These are phyloP conservation scores for Anisognathus igniventris DNA, from an alignment of 2,797 vertebrate species.

Conservation along the genomic window DNA sequence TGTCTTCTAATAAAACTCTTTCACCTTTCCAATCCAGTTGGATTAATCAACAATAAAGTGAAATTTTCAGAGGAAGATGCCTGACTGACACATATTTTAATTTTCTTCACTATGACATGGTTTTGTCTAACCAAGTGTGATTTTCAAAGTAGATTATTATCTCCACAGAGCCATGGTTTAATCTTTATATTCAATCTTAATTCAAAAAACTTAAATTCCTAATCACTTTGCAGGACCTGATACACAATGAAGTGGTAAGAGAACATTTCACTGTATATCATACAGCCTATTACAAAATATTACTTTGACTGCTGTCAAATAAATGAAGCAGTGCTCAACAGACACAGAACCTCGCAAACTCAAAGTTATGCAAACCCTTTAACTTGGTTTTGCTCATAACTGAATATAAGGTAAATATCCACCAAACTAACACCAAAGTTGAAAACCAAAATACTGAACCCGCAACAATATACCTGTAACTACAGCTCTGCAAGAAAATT, in stretches of 20 bases:
- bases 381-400: not conserved
- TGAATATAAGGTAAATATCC: not conserved
- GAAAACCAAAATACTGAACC: not conserved
- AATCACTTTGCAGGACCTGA: not conserved
- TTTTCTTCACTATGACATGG: not conserved
- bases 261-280: not conserved
- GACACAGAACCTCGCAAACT: not conserved
- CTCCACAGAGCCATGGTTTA: not conserved
- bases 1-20: not conserved
- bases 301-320: not conserved
- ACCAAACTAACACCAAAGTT: not conserved
- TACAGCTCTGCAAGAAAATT: not conserved
- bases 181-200: not conserved
- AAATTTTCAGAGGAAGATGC: not conserved
- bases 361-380: not conserved
- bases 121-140: not conserved
- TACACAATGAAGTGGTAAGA: not conserved
- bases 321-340: not conserved
- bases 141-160: not conserved
- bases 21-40: not conserved
- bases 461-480: not conserved
- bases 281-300: not conserved
- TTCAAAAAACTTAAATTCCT: not conserved
- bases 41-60: not conserved
- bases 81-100: not conserved